Evolutionary conservation across 2,113 vertebrate species (phyloP).

Genomic region (Elephantulus edwardii): DNA sequence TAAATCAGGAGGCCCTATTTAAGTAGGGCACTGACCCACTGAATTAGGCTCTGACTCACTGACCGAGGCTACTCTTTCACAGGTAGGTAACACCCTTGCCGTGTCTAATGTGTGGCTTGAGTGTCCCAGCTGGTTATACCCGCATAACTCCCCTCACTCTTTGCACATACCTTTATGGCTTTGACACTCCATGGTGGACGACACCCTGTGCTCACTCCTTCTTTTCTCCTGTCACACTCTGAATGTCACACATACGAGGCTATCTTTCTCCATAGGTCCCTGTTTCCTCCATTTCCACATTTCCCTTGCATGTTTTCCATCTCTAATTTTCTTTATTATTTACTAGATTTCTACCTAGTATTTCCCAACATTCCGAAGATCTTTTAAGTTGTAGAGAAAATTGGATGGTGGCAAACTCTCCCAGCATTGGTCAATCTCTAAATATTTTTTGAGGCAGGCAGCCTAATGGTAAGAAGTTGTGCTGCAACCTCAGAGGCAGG

Average conservation of each 20-base stretch:
- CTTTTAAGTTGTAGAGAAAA: conserved; percentile 25
- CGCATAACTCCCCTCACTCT: neutral
- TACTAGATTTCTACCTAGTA: neutral
- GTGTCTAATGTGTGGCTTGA: neutral
- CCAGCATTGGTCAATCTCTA: conserved; percentile 60
- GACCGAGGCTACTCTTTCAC: too few relatives aligned
- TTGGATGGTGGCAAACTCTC: conserved; percentile 42
- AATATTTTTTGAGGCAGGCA: conserved; percentile 59
- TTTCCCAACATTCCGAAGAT: conserved; percentile 39
- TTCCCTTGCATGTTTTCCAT: neutral
- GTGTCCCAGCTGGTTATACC: neutral
- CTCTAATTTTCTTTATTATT: neutral
- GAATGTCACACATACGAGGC: too few relatives aligned
- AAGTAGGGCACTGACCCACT: too few relatives aligned
- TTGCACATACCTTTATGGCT: too few relatives aligned
- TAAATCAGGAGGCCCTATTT: neutral
- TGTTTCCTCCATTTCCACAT: neutral
- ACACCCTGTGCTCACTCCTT: too few relatives aligned
- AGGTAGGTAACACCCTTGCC: too few relatives aligned
- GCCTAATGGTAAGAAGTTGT: too few relatives aligned
- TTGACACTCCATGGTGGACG: too few relatives aligned
- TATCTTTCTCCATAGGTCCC: neutral
- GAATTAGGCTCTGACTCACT: too few relatives aligned
- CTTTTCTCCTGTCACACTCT: neutral
- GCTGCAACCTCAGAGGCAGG: too few relatives aligned